A percentile compares a stretch with the other conserved stretches of the same genome.
Conservation (phyloP, 2,888 invertebrate species). For the Metallyticus violacea region DNA sequence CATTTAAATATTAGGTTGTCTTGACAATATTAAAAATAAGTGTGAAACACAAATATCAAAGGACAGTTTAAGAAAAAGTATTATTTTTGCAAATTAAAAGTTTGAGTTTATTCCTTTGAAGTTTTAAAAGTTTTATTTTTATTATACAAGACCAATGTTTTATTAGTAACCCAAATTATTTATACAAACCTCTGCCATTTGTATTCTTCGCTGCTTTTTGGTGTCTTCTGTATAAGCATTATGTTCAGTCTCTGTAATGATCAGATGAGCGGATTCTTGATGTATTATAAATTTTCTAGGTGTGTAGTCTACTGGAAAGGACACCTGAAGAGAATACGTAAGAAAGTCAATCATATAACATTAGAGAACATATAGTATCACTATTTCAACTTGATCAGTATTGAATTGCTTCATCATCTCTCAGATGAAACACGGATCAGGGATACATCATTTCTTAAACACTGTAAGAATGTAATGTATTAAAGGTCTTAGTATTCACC, state of each 20-base stretch:
- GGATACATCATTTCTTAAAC: background rate
- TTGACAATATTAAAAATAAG: too few species aligned
- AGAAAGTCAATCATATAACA: background rate
- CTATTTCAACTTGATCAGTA: background rate
- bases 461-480: background rate
- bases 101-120: too few species aligned
- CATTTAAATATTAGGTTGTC: too few species aligned
- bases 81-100: too few species aligned
- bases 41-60: too few species aligned
- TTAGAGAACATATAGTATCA: background rate
- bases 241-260: constrained; percentile 95
- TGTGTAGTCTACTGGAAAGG: constrained; percentile 90
- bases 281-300: constrained; percentile 94
- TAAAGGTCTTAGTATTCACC: too few species aligned
- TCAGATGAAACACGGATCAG: constrained; percentile 62
- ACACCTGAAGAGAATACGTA: constrained; percentile 55
- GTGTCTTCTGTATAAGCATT: constrained; percentile 97
- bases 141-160: too few species aligned
- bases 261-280: constrained; percentile 82
- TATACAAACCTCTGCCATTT: constrained; percentile 78
- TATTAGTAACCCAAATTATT: too few species aligned
- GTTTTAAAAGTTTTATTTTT: too few species aligned
- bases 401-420: constrained; percentile 50
- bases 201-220: constrained; percentile 85
- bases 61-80: too few species aligned